These are phyloP conservation scores for Ichneumon xanthorius DNA, from an alignment of 2,888 invertebrate species.

Conservation along the genomic window DNA sequence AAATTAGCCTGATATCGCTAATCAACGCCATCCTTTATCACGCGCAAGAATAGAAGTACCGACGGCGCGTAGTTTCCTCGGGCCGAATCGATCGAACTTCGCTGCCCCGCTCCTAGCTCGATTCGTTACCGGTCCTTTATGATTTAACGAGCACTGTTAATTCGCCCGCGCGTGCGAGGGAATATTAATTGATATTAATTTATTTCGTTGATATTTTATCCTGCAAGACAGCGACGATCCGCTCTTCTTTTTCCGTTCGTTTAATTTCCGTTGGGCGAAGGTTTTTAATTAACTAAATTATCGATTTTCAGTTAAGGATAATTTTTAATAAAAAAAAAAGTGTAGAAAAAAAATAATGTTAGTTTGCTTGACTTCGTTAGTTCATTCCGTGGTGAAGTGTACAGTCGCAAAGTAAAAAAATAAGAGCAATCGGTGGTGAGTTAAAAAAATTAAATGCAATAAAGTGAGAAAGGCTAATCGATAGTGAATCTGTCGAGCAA, in stretches of 20 bases:
- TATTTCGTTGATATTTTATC: background rate
- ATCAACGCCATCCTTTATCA: background rate
- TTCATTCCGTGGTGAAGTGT: constrained; percentile 8
- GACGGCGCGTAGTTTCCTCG: background rate
- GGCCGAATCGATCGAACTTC: constrained; percentile 8
- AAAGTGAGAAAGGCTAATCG: constrained; percentile 44
- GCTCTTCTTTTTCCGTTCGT: background rate
- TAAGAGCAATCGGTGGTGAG: constrained; percentile 13
- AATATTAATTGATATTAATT: background rate
- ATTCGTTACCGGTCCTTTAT: background rate
- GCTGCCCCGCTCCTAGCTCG: background rate
- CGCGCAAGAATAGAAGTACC: background rate
- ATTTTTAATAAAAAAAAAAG: background rate
- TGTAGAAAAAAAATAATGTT: background rate
- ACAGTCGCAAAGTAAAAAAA: background rate
- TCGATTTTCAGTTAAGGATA: background rate
- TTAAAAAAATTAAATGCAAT: constrained; percentile 14
- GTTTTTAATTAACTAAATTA: background rate
- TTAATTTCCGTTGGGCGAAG: background rate
- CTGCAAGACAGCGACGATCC: background rate
- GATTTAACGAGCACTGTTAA: background rate
- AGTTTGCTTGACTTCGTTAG: constrained; percentile 26
- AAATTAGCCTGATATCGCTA: background rate
- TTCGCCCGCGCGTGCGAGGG: background rate
- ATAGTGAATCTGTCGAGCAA: constrained; percentile 34